phyloP scores from a whole-genome alignment of 2,797 vertebrate genomes.

The Notolabrus celidotus region DNA sequence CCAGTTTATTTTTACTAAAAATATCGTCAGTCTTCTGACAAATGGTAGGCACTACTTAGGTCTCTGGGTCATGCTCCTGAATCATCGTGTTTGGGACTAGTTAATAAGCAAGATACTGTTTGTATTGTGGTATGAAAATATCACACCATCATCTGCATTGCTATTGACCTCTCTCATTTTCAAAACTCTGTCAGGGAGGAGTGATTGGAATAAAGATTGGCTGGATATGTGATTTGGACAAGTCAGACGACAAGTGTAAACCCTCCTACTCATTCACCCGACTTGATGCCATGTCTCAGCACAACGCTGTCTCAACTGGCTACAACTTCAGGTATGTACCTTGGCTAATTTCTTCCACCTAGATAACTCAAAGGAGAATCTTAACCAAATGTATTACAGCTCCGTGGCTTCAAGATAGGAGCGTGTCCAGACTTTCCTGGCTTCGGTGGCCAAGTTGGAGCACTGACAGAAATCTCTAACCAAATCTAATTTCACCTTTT shows the following conservation, averaged over 20 bases:
- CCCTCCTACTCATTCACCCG: constrained; percentile 94
- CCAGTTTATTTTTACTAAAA: too few relatives aligned
- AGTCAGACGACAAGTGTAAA: constrained; percentile 89
- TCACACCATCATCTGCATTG: background rate
- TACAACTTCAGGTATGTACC: constrained; percentile 94
- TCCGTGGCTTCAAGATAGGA: too few relatives aligned
- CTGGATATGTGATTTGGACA: constrained; percentile 94
- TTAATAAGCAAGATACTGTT: background rate
- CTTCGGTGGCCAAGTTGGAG: too few relatives aligned
- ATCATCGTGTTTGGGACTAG: too few relatives aligned
- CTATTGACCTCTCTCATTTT: background rate
- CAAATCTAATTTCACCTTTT: too few relatives aligned
- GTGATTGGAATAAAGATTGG: constrained; percentile 96
- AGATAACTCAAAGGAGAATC: too few relatives aligned
- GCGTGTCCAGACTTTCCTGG: too few relatives aligned
- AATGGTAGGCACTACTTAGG: too few relatives aligned
- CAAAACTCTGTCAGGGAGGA: constrained; percentile 85
- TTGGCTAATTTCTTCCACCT: background rate
- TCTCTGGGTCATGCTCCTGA: too few relatives aligned
- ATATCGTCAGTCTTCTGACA: too few relatives aligned
- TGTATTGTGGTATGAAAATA: background rate
- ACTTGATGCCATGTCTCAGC: constrained; percentile 89
- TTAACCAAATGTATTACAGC: too few relatives aligned
- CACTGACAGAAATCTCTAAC: too few relatives aligned
- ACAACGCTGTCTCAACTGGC: constrained; percentile 87